Percentiles rank a stretch among this genome's conserved stretches.
Conservation (phyloP, 2,113 vertebrate genomes). For the Caranx melampygus region DNA sequence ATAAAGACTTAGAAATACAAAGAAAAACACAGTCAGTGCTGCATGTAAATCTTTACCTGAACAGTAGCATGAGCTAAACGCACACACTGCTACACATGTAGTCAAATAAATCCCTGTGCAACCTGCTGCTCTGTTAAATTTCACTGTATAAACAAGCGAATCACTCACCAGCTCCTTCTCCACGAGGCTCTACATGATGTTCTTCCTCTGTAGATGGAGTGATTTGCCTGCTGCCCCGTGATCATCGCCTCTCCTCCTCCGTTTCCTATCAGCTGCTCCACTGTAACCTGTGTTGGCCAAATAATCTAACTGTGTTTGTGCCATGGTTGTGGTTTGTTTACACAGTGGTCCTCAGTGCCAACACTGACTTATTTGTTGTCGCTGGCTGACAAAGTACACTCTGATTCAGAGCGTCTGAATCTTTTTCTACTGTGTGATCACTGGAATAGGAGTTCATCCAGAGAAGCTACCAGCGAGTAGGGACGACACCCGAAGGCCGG, state of each 20-base stretch:
- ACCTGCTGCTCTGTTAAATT: too few species aligned
- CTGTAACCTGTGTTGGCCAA: neutral
- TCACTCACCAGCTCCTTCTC: neutral
- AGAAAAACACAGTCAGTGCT: too few species aligned
- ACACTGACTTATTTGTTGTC: neutral
- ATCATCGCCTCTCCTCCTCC: neutral
- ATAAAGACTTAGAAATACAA: too few species aligned
- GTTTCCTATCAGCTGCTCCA: neutral
- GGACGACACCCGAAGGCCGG: too few species aligned
- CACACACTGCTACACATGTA: too few species aligned
- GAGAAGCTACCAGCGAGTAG: neutral
- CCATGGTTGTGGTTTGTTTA: neutral
- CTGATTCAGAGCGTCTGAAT: neutral
- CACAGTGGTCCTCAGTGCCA: neutral
- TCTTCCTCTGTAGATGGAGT: neutral
- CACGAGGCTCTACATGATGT: neutral
- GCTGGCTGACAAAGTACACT: constrained; percentile 16
- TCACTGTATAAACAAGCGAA: too few species aligned
- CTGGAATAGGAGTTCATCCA: too few species aligned
- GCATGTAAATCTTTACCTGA: too few species aligned
- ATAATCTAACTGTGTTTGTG: neutral
- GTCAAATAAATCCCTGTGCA: too few species aligned
- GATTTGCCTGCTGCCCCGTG: constrained; percentile 4
- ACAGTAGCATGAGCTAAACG: too few species aligned
- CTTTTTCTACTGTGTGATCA: constrained; percentile 7